Conservation (phyloP, 2,888 invertebrate species). For the Drosophila quinaria region DNA sequence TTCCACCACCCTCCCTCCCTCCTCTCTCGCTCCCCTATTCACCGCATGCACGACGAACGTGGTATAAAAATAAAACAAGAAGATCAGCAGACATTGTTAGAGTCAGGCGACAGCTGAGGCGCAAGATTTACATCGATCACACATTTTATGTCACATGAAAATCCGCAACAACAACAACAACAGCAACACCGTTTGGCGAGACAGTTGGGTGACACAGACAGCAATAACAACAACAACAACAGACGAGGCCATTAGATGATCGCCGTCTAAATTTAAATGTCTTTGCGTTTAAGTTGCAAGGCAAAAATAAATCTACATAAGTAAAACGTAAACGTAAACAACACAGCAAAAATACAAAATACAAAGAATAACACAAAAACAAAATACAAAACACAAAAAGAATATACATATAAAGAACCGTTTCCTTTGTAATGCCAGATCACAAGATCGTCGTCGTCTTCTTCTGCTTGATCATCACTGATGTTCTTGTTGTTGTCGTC, state of each 20-base stretch:
- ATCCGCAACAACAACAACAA: conserved; percentile 36
- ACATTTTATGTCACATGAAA: conserved; percentile 82
- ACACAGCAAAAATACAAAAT: conserved; percentile 38
- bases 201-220: conserved; percentile 72
- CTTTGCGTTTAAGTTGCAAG: conserved; percentile 81
- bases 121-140: conserved; percentile 79
- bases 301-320: conserved; percentile 79
- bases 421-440: conserved; percentile 40
- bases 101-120: conserved; percentile 75
- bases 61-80: conserved; percentile 70
- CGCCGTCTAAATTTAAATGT: conserved; percentile 77
- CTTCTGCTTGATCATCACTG: no score
- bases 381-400: conserved; percentile 7
- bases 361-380: not conserved
- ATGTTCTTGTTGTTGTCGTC: not conserved
- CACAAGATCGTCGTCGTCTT: conserved; percentile 42
- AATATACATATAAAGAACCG: conserved; percentile 26
- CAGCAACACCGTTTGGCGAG: conserved; percentile 63
- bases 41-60: conserved; percentile 39
- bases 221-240: not conserved
- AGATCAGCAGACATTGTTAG: conserved; percentile 71
- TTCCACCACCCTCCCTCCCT: conserved; percentile 11
- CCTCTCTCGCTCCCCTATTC: not conserved
- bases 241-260: conserved; percentile 80
- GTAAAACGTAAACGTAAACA: conserved; percentile 75